phyloP scores from a whole-genome alignment of 1,140 invertebrate species.

The Zaprionus inermis region DNA sequence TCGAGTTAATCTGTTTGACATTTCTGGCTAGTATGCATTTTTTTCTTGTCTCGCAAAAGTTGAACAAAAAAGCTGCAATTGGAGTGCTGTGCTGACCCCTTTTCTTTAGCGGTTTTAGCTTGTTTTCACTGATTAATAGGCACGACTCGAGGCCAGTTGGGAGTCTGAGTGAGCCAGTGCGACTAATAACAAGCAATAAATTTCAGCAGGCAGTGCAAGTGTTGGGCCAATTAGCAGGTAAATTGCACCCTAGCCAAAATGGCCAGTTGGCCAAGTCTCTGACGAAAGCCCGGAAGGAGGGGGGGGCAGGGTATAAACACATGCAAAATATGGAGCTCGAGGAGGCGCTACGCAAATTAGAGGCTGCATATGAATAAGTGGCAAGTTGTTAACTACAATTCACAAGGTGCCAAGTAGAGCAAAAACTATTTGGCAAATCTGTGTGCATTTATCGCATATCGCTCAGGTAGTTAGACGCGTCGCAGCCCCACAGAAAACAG shows the following conservation, averaged over 20 bases:
- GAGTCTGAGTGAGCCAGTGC: neutral
- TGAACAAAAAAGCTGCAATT: no score
- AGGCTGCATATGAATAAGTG: slow-evolving; percentile 49
- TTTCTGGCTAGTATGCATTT: slow-evolving; percentile 21
- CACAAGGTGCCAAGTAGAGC: slow-evolving; percentile 58
- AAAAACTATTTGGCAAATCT: slow-evolving; percentile 1
- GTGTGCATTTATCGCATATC: slow-evolving; percentile 3
- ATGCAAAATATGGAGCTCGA: slow-evolving; percentile 16
- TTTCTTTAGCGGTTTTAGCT: slow-evolving; percentile 48
- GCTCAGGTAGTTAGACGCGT: neutral
- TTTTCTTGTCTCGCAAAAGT: no score
- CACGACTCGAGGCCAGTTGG: slow-evolving; percentile 51
- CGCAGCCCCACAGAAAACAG: neutral
- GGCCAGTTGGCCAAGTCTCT: slow-evolving; percentile 32
- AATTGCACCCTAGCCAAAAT: slow-evolving; percentile 55
- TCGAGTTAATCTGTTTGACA: neutral
- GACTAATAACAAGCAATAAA: slow-evolving; percentile 73
- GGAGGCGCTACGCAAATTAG: slow-evolving; percentile 61
- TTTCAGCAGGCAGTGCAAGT: slow-evolving; percentile 69
- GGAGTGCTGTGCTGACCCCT: slow-evolving; percentile 45
- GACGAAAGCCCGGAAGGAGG: slow-evolving; percentile 32
- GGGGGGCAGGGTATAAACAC: slow-evolving; percentile 1
- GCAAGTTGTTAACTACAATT: slow-evolving; percentile 47
- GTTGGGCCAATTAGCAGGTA: slow-evolving; percentile 70
- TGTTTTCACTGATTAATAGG: slow-evolving; percentile 64